phyloP scores from a whole-genome alignment of 2,113 vertebrate species.

The Myocastor coypus region DNA sequence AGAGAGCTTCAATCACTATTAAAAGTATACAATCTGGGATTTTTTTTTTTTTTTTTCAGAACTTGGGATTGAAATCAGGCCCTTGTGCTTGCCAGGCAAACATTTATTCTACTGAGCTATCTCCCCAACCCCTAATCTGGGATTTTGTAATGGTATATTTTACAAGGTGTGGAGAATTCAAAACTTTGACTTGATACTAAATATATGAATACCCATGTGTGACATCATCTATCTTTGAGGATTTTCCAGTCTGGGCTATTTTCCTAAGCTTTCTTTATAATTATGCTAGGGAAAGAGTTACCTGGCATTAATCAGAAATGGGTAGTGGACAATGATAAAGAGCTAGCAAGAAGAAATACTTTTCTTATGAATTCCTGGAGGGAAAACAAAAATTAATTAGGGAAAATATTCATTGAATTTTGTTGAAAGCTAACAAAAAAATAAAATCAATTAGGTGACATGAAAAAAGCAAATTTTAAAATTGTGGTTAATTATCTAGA shows the following conservation, averaged over 20 bases:
- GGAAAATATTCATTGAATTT: constrained; percentile 48
- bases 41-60: not conserved
- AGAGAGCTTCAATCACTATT: not conserved
- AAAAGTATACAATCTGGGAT: not conserved
- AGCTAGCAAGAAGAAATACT: constrained; percentile 38
- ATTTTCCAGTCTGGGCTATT: not conserved
- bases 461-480: constrained; percentile 2
- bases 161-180: not conserved
- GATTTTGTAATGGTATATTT: not conserved
- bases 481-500: not conserved
- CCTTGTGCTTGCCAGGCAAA: too few species aligned
- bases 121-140: not conserved
- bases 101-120: too few species aligned
- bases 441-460: not conserved
- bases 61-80: too few species aligned
- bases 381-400: constrained; percentile 62
- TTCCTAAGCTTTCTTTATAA: not conserved
- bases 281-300: constrained; percentile 24
- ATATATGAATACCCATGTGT: not conserved
- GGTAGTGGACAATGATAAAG: constrained; percentile 41
- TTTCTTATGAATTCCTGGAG: constrained; percentile 61
- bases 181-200: not conserved
- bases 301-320: constrained; percentile 59
- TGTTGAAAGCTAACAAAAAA: constrained; percentile 53
- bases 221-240: not conserved